Conservation (phyloP, 2,113 vertebrate genomes). For the Pipra filicauda region DNA sequence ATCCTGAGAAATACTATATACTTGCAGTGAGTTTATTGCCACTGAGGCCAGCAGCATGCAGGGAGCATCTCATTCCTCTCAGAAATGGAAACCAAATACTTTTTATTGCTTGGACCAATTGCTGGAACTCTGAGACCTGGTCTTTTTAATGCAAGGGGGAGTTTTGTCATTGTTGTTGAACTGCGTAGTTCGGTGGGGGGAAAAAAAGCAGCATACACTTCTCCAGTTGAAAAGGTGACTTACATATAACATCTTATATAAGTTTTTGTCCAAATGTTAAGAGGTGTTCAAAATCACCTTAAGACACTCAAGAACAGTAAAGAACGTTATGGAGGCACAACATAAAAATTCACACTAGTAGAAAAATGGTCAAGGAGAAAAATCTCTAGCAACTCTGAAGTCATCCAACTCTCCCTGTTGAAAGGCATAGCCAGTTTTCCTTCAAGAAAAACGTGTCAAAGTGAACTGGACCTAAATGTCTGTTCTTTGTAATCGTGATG, state of each 20-base stretch:
- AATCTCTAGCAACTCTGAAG: not conserved
- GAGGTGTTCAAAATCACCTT: not conserved
- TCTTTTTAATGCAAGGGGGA: not conserved
- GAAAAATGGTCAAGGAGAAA: not conserved
- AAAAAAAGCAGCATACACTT: not conserved
- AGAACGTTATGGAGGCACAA: not conserved
- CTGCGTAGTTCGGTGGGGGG: not conserved
- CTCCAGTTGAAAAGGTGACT: not conserved
- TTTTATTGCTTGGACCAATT: not conserved
- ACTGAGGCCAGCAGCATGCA: not conserved
- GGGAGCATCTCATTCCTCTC: not conserved
- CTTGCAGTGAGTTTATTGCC: not conserved
- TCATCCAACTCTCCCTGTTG: not conserved
- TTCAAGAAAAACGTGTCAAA: not conserved
- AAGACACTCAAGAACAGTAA: not conserved
- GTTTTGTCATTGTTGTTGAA: not conserved
- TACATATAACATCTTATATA: not conserved
- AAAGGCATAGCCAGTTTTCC: not conserved
- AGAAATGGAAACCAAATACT: not conserved
- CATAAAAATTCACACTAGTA: not conserved
- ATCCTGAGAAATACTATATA: not conserved
- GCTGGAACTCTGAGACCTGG: not conserved
- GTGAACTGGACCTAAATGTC: not conserved
- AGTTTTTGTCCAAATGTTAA: not conserved
- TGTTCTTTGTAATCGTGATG: not conserved